Evolutionary conservation across 1,140 invertebrate species (phyloP), one percentile per base, ranked within the genome.

Genomic region (Caerostris darwini): DNA sequence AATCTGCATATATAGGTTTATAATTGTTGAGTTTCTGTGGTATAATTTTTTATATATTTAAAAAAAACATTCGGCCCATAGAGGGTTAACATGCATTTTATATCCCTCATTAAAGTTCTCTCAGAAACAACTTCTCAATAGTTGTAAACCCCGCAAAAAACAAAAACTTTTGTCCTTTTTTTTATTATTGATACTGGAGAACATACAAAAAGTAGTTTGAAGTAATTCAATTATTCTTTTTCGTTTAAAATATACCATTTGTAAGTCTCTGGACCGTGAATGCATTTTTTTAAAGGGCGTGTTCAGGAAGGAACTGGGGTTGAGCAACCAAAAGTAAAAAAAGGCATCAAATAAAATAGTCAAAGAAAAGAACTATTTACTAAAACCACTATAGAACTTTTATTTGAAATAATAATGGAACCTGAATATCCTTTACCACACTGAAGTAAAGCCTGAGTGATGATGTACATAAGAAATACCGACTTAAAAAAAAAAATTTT

Each of bases 401-500:
- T 77, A 77, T 77, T 77, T 53, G 34, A 77, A 77, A 77, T 77
- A 77, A 77, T 77, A 77, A 77, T 77, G 71, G 34, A 14, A 34
- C 71, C 34, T 12, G 12, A 50, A 77, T 50, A 12, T 34, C 34
- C 34, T 12, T 77, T 77, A 77, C 12, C 19, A 77, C 50, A 77
- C 34, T 53, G 71, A 10, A 53, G 71, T 77, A 77, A 77, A 77
- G 71, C 19, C 34, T 77, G 19, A 77, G 71, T 12, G 50, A 50
- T 77, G 34, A 77, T 77, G 53, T 50, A 53, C 19, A 77, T 34
- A 77, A 50, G 71, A 77, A 50, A 50, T 5, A 50, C 3, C 12
- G 34, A 77, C 12, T 50, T 53, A 69, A 50, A 34, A 34, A 34
- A 34, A 34, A 34, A 34, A 34, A 34, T 34, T 34, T 34, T 34